Evolutionary conservation across 2,113 vertebrate genomes (phyloP).

Genomic region (Nanger granti): DNA sequence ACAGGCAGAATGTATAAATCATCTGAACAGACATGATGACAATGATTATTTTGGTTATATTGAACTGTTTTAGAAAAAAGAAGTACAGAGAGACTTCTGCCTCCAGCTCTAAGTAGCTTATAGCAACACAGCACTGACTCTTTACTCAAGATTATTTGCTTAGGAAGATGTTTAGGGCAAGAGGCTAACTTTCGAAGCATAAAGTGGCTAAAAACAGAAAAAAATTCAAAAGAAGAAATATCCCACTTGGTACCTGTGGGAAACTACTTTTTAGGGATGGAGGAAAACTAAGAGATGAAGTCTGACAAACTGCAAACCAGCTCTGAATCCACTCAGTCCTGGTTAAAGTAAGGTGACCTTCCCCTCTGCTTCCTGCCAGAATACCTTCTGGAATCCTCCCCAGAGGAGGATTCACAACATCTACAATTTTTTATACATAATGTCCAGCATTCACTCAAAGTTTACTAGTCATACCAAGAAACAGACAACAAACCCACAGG

Average conservation of each 20-base stretch:
- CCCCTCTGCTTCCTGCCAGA: background rate
- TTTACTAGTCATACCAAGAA: background rate
- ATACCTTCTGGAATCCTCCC: background rate
- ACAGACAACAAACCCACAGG: background rate
- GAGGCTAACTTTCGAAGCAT: background rate
- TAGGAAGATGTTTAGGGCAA: background rate
- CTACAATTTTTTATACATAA: background rate
- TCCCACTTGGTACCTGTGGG: background rate
- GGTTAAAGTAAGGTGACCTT: background rate
- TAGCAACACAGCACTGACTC: background rate
- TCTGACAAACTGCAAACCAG: background rate
- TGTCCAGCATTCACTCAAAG: background rate
- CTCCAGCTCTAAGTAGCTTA: background rate
- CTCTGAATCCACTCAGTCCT: background rate
- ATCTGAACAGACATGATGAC: background rate
- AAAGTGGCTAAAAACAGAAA: background rate
- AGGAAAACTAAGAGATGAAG: background rate
- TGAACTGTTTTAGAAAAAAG: background rate
- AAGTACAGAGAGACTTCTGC: background rate
- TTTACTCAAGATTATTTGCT: background rate
- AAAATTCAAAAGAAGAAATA: background rate
- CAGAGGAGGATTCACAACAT: background rate
- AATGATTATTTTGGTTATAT: background rate
- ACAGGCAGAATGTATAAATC: background rate
- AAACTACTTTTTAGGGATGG: background rate